Conservation (phyloP, 1,140 invertebrate species). For the Spodoptera frugiperda region DNA sequence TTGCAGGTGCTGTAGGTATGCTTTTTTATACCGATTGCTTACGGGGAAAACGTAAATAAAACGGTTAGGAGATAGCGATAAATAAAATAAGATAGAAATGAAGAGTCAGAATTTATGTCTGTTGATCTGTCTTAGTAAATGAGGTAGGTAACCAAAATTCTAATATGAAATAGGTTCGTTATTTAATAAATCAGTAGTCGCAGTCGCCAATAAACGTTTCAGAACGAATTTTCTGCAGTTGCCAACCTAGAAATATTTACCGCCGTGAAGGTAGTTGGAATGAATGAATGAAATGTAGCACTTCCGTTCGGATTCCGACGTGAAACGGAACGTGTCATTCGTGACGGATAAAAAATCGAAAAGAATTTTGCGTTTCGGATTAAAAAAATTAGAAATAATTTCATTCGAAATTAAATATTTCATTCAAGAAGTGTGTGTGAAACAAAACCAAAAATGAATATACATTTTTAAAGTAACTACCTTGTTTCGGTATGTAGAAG, state of each 20-base stretch:
- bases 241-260: not conserved
- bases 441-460: constrained; percentile 52
- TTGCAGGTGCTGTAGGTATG: no score
- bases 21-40: no score
- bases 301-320: constrained; percentile 3
- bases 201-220: not conserved
- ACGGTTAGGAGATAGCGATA: no score
- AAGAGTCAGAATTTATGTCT: no score
- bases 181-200: no score
- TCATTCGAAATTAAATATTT: constrained; percentile 29
- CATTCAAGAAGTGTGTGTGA: constrained; percentile 45
- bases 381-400: constrained; percentile 45
- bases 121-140: no score
- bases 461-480: constrained; percentile 51
- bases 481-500: constrained; percentile 68
- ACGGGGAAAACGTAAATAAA: no score
- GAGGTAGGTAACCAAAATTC: no score
- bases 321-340: constrained; percentile 61
- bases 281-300: constrained; percentile 3
- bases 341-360: constrained; percentile 61
- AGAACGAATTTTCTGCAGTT: not conserved
- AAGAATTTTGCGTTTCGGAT: constrained; percentile 44
- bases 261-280: not conserved
- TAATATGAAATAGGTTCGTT: no score
- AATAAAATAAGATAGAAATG: no score